Percentiles rank a stretch among this genome's conserved stretches.
These are phyloP conservation scores for Phymanthus crucifer DNA, from an alignment of 92 coral and sea anemone genomes.

Conservation along the genomic window DNA sequence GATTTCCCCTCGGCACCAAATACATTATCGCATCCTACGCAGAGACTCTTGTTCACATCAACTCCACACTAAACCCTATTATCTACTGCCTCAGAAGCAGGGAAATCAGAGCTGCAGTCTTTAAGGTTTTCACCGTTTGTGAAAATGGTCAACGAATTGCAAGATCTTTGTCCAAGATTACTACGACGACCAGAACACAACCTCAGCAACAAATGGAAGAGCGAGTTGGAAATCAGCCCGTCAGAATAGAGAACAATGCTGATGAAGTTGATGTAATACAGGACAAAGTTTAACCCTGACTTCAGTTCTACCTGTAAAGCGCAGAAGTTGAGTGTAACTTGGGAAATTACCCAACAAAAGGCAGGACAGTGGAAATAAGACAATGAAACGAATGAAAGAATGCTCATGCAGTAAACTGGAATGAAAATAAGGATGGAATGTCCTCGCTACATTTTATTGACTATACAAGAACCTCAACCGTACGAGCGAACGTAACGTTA, in stretches of 20 bases:
- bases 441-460: too few species aligned
- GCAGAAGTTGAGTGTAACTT: neutral
- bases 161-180: constrained; percentile 16
- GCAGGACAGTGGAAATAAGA: neutral
- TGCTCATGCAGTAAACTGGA: too few species aligned
- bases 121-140: constrained; percentile 29
- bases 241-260: constrained; percentile 1
- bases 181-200: constrained; percentile 19
- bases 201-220: neutral
- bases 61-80: constrained; percentile 38
- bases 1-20: neutral
- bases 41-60: constrained; percentile 35
- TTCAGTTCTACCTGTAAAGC: neutral
- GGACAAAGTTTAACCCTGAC: neutral
- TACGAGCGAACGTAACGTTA: neutral
- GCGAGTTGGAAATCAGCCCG: neutral
- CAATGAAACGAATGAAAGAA: neutral
- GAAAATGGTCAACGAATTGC: constrained; percentile 27
- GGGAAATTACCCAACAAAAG: neutral
- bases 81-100: constrained; percentile 42
- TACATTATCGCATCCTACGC: constrained; percentile 35
- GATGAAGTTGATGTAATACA: constrained; percentile 3
- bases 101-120: constrained; percentile 38
- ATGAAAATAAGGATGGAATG: too few species aligned
- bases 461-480: too few species aligned